These are phyloP conservation scores for Rhinella marina DNA, from an alignment of 2,797 vertebrate species.

Conservation along the genomic window DNA sequence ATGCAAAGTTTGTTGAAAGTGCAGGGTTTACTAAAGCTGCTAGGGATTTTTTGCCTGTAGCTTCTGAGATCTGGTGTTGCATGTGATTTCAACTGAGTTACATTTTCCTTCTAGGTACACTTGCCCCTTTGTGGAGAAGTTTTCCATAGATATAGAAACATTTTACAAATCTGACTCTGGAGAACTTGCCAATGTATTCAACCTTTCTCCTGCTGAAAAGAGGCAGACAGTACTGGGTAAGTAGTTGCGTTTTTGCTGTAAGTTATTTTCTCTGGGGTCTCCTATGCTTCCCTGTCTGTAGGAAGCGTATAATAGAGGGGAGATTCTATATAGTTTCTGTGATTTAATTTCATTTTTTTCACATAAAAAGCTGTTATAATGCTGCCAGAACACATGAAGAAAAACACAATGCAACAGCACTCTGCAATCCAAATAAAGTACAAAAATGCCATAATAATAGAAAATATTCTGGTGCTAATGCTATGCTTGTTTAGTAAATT, in stretches of 20 bases:
- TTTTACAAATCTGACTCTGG: conserved; percentile 94
- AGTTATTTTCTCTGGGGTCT: neutral
- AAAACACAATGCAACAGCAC: no score
- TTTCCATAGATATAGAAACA: conserved; percentile 98
- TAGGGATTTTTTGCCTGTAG: no score
- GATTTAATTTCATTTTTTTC: no score
- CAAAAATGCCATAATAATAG: no score
- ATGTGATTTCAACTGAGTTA: neutral
- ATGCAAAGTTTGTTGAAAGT: no score
- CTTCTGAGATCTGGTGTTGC: neutral
- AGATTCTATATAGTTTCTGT: no score
- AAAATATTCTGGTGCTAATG: no score
- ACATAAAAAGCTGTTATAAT: neutral
- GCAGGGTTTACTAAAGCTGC: no score
- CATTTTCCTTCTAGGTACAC: conserved; percentile 79
- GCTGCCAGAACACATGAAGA: neutral
- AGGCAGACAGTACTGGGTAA: conserved; percentile 89
- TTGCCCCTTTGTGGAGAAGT: conserved; percentile 98
- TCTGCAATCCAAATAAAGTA: no score
- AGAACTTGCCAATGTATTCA: conserved; percentile 90
- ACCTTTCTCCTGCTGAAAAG: conserved; percentile 88
- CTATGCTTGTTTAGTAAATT: no score
- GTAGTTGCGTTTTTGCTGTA: neutral
- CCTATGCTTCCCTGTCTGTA: neutral
- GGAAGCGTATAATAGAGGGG: neutral